Base-by-base conservation (phyloP, 2,113 vertebrate species). In the Spheniscus mendiculus region DNA sequence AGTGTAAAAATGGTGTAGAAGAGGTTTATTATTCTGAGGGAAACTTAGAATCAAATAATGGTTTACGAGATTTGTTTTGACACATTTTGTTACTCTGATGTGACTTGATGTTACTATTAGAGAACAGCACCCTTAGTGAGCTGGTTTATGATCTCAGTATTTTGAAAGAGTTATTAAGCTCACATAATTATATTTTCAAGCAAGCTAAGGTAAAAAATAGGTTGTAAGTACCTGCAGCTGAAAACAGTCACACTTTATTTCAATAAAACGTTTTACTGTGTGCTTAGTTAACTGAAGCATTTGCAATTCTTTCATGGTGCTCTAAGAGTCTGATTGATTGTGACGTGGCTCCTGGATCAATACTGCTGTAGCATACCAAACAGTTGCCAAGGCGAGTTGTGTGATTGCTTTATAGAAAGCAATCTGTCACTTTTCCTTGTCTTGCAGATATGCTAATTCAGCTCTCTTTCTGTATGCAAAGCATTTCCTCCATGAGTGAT, bases 281-380 rank as follows among this genome's bases (percentile, higher is more conserved):
- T 73, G 77, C 69, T 96, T 97, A 93, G 78, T 96, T 95, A 96
- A 88, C 44, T 83, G 78, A 38, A 92, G 59, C 91, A 96, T 96
- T 93, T 96, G 83, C 79, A 97, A 92, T 86, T 45, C 91, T 87
- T 93, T 55, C 44, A 38, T 18, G 4, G 74, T 59, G 49, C 61
- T 89, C 56, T 83, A 49, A 76, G 82, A 87, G 26, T 9, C 67
- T 93, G 89, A 95, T 94, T 91, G 91, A 97, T 94, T 58, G 85
- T 83, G 88, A 93, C 3, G 8, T 88, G 85, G 74, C 71, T 85
- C 42, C 78, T 66, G 85, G 85, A 96, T 97, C 93, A 73, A 93
- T 95, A 80, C 25, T 58, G 62, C 70, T 53, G 25, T 80, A 38
- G 79, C 78, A 96, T 50, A 94, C 34, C 67, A 93, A 94, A 38